Evolutionary conservation across 2,888 invertebrate genomes (phyloP), one percentile per base, ranked within the genome.

Genomic region (Tortricodes alternella): DNA sequence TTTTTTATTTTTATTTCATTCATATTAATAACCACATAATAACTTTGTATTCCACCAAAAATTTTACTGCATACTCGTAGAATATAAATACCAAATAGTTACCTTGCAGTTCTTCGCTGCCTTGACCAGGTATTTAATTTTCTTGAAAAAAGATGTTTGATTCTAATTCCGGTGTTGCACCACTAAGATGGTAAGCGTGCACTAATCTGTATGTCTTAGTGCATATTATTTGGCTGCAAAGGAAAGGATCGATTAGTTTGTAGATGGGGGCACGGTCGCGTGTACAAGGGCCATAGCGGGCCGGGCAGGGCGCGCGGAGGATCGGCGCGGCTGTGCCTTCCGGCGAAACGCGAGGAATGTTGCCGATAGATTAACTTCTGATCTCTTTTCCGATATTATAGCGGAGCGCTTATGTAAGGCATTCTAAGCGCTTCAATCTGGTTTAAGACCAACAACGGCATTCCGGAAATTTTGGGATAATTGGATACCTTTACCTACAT

Each of bases 291-390:
- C 77, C 71, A 76, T 77, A 61, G 64, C 73, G 74, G 68, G 79
- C 78, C 65, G 67, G 68, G 68, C 71, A 71, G 68, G 29, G 29
- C 64, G 70, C 63, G 68, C 70, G 67, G 71, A 70, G 73, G 55
- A 60, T 55, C 60, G 59, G 73, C 71, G 72, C 74, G 77, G 71
- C 75, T 74, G 69, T 86, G 87, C 88, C 89, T 89, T 89, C 89
- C 89, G 89, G 88, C 87, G 80, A 85, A 88, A 87, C 85, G 85
- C 88, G 79, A 83, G 83, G 86, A 89, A 89, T 89, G 88, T 89
- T 89, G 87, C 88, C 88, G 86, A 89, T 89, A 89, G 89, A 89
- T 89, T 89, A 89, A 89, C 89, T 89, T 88, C 89, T 89, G 89
- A 89, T 89, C 89, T 89, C 89, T 88, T 89, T 89, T 85, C 86